Evolutionary conservation across 2,888 invertebrate species (phyloP).

Genomic region (Diarsia rubi): DNA sequence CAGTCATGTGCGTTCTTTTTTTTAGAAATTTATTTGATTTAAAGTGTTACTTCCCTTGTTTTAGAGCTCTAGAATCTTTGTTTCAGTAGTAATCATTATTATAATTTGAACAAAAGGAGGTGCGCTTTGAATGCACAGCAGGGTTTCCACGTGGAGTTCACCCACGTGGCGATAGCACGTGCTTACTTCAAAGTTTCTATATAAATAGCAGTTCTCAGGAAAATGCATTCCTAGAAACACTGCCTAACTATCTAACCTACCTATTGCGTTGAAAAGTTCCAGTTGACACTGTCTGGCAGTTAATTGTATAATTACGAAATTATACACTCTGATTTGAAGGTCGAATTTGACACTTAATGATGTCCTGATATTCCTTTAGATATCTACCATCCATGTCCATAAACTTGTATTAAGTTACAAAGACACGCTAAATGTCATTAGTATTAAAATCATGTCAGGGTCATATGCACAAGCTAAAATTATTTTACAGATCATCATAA

Average conservation of each 20-base stretch:
- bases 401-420: slow-evolving; percentile 24
- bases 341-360: slow-evolving; percentile 31
- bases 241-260: slow-evolving; percentile 28
- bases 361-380: slow-evolving; percentile 16
- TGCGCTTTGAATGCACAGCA: slow-evolving; percentile 34
- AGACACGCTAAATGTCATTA: not conserved
- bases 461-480: slow-evolving; percentile 3
- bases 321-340: slow-evolving; percentile 20
- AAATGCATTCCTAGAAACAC: slow-evolving; percentile 24
- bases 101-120: slow-evolving; percentile 25
- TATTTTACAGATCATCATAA: slow-evolving; percentile 3
- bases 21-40: slow-evolving; percentile 11
- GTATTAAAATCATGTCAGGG: not conserved
- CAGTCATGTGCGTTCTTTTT: slow-evolving; percentile 5
- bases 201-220: slow-evolving; percentile 21
- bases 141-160: slow-evolving; percentile 53
- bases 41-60: not conserved
- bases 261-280: slow-evolving; percentile 6
- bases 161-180: slow-evolving; percentile 52
- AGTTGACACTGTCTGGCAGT: not conserved
- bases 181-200: slow-evolving; percentile 30
- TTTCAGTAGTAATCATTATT: slow-evolving; percentile 22
- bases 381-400: not conserved
- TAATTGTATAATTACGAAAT: slow-evolving; percentile 21
- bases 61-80: not conserved